These are phyloP conservation scores for Oryzias dopingdopingensis DNA, from an alignment of 2,797 vertebrate species.

Conservation along the genomic window DNA sequence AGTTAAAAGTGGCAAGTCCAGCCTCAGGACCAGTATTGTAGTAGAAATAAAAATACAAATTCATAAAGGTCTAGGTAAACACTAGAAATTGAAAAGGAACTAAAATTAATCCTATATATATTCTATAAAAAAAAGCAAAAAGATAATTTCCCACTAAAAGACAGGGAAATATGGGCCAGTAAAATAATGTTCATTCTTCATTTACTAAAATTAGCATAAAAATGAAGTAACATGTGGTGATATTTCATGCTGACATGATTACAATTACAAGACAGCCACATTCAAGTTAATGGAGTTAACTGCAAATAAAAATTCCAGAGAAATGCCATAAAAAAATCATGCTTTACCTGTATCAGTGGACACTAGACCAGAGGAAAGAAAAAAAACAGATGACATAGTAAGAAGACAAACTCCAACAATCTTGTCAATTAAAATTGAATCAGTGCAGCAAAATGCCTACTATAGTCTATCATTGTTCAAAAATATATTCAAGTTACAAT, in stretches of 20 bases:
- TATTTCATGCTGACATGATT: constrained; percentile 24
- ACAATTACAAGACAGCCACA: constrained; percentile 5
- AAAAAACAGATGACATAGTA: constrained; percentile 74
- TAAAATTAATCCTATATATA: too few species aligned
- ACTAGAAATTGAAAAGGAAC: too few species aligned
- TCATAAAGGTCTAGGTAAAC: too few species aligned
- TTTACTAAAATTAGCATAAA: constrained; percentile 14
- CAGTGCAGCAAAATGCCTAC: too few species aligned
- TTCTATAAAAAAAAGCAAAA: too few species aligned
- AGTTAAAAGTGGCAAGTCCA: too few species aligned
- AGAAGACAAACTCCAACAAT: constrained; percentile 50
- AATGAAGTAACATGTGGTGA: constrained; percentile 22
- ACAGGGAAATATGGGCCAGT: neutral
- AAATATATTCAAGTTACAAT: constrained; percentile 19
- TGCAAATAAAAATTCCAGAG: constrained; percentile 44
- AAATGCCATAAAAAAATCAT: constrained; percentile 43
- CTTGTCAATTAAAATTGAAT: too few species aligned
- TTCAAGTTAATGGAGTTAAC: constrained; percentile 14
- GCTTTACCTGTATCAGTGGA: constrained; percentile 88
- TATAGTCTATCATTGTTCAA: too few species aligned
- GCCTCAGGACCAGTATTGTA: too few species aligned
- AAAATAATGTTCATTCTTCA: constrained; percentile 3
- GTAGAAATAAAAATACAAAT: too few species aligned
- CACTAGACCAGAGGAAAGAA: constrained; percentile 80
- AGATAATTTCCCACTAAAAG: too few species aligned